A percentile compares a stretch with the other conserved stretches of the same genome.
Evolutionary conservation across 2,797 vertebrate genomes (phyloP).

Genomic region (Mionectes olivaceus): DNA sequence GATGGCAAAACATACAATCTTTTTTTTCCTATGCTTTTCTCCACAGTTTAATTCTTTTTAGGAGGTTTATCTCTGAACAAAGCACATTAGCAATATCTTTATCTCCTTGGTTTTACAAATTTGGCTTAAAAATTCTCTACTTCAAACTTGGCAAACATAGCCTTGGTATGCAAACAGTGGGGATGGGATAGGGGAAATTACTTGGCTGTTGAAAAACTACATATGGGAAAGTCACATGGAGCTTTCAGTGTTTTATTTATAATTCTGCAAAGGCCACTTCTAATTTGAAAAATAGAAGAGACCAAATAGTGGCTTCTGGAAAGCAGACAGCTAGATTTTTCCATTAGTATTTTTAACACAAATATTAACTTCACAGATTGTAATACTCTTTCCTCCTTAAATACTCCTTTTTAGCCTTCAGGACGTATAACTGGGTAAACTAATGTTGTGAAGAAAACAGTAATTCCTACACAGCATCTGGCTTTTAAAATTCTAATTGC

Average conservation of each 20-base stretch:
- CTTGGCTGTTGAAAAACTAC: constrained; percentile 56
- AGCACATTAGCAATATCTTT: neutral
- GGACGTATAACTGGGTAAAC: neutral
- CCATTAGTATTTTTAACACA: constrained; percentile 23
- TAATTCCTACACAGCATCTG: neutral
- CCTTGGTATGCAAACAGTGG: constrained; percentile 38
- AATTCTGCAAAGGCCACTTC: constrained; percentile 47
- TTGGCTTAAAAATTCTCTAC: neutral
- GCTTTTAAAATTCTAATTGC: neutral
- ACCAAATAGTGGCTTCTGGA: constrained; percentile 16
- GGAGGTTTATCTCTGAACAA: neutral
- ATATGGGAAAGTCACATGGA: constrained; percentile 52
- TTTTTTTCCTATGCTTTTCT: neutral
- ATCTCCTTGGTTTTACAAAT: neutral
- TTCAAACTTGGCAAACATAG: constrained; percentile 28
- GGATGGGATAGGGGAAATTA: constrained; percentile 19
- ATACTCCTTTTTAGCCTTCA: neutral
- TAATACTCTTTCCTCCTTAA: neutral
- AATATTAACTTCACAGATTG: constrained; percentile 10
- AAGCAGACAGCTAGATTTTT: constrained; percentile 37
- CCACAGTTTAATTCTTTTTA: neutral
- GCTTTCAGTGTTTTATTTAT: constrained; percentile 47
- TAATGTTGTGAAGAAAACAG: neutral
- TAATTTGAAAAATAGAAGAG: constrained; percentile 33
- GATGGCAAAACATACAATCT: neutral